Evolutionary conservation across 2,797 vertebrate genomes (phyloP), one percentile per base, ranked within the genome.

Genomic region (Rhinatrema bivittatum): DNA sequence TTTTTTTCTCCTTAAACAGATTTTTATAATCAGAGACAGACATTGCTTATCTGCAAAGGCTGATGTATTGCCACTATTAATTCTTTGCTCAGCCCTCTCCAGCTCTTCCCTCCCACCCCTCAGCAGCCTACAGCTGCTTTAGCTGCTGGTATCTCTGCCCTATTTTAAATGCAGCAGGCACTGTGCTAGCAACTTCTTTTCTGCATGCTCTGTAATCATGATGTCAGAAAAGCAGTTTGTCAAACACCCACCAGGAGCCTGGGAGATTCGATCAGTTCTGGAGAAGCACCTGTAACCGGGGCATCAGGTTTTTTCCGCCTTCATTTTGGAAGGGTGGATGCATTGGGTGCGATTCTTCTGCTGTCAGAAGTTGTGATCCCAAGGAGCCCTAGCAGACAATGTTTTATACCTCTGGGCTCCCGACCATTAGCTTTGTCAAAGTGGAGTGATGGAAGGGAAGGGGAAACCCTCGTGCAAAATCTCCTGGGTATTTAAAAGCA

Each of bases 191-290:
- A 49, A 32, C 46, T 32, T 41, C 14, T 22, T 38, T 48, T 33
- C 61, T 53, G 26, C 0, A 46, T 49, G 55, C 42, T 44, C 51
- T 60, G 41, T 52, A 58, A 65, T 65, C 38, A 60, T 51, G 52
- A 28, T 51, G 56, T 67, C 54, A 61, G 32, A 50, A 43, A 49
- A 25, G 25, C 46, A 36, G 30, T 46, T 63, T 53, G 35, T 64
- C 53, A 54, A 65, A 49, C 38, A 37, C 46, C 42, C 55, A 58
- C 48, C 42, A 25, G 46, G 17, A 20, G 44, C 28, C 37, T 0
- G 0, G 32, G 40, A 48, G 38, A 12, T 10, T 26, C 43, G 10
- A 28, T 30, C 32, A 25, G 15, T 1, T 55, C 32, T 29, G 50
- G 24, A 62, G 40, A 54, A 34, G 29, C 13, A 32, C 16, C 50